Evolutionary conservation across 2,888 invertebrate genomes (phyloP).

Genomic region (Belgica antarctica): DNA sequence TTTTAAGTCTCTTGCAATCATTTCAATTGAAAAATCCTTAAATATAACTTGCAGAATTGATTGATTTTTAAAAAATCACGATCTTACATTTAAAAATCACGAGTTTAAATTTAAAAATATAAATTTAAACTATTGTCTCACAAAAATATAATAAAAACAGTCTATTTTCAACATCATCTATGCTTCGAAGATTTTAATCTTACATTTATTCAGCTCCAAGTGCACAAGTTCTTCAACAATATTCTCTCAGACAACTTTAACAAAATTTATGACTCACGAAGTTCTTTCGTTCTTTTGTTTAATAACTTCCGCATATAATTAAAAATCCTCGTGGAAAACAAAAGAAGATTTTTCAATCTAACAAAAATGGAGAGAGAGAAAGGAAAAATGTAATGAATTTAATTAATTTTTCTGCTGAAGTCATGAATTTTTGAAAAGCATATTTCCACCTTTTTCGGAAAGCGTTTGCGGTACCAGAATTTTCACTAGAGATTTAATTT

Average conservation of each 20-base stretch:
- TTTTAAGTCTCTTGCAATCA: too few species aligned
- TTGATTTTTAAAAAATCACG: too few species aligned
- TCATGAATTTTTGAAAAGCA: constrained; percentile 40
- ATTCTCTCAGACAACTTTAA: background rate
- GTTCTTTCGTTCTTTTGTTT: constrained; percentile 21
- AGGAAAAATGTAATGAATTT: constrained; percentile 39
- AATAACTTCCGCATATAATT: constrained; percentile 29
- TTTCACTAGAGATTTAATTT: constrained; percentile 37
- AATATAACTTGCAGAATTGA: too few species aligned
- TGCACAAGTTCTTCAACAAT: background rate
- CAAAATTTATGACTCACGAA: constrained; percentile 18
- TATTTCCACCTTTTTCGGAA: constrained; percentile 3
- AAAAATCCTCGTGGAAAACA: constrained; percentile 20
- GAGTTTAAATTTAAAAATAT: too few species aligned
- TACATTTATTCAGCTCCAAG: background rate
- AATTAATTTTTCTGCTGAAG: constrained; percentile 42
- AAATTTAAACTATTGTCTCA: too few species aligned
- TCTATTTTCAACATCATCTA: too few species aligned
- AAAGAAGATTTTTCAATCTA: background rate
- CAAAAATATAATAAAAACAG: too few species aligned
- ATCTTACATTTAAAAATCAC: too few species aligned
- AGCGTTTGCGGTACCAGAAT: constrained; percentile 37
- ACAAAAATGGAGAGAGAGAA: background rate
- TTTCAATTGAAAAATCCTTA: too few species aligned
- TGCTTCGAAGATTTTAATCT: background rate